Conservation (phyloP, 2,113 vertebrate species). For the Rhineura floridana region DNA sequence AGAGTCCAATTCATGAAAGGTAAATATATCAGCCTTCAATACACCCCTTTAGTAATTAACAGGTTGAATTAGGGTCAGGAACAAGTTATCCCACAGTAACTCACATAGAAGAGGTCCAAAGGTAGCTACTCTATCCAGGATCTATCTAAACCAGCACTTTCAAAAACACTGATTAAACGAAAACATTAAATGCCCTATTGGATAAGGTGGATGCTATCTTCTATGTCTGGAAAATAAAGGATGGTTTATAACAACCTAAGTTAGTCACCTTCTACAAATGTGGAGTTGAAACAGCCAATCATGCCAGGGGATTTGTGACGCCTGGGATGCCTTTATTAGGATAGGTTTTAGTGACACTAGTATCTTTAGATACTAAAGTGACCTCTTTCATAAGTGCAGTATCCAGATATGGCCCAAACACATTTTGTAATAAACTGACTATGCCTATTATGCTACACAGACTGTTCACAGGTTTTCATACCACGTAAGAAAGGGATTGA, state of each 20-base stretch:
- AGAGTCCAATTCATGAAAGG: background rate
- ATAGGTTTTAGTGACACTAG: too few relatives aligned
- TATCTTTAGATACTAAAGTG: background rate
- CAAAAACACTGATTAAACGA: background rate
- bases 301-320: background rate
- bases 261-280: background rate
- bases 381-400: background rate
- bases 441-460: background rate
- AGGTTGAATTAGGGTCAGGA: background rate
- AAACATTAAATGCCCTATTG: background rate
- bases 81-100: background rate
- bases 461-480: background rate
- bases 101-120: background rate
- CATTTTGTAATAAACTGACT: too few relatives aligned
- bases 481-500: background rate
- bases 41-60: background rate
- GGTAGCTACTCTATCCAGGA: background rate
- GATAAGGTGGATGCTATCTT: background rate
- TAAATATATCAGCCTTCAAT: background rate
- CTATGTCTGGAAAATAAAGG: background rate
- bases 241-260: background rate
- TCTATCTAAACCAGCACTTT: background rate
- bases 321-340: background rate
- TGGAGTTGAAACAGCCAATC: background rate
- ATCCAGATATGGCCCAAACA: background rate